Conservation (phyloP, 2,113 vertebrate species). For the Macheiramphus alcinus region DNA sequence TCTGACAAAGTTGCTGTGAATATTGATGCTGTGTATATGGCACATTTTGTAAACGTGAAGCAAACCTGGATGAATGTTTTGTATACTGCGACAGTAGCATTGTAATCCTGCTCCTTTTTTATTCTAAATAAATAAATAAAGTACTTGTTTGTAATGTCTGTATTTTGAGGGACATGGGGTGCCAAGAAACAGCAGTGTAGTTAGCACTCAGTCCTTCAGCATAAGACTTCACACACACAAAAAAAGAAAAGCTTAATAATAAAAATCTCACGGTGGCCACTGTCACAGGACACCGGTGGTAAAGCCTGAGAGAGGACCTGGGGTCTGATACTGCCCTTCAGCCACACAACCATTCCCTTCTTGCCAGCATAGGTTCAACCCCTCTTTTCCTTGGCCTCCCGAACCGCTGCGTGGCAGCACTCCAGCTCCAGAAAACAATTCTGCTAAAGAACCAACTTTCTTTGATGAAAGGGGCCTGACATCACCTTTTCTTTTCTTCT, state of each 20-base stretch:
- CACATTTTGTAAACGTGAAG: neutral
- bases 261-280: neutral
- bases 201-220: neutral
- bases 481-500: neutral
- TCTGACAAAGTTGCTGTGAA: neutral
- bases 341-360: neutral
- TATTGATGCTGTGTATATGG: neutral
- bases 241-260: neutral
- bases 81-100: neutral
- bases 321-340: neutral
- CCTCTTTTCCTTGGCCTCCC: neutral
- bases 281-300: neutral
- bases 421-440: neutral
- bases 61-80: conserved; percentile 11
- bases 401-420: rapidly evolving
- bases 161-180: neutral
- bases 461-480: neutral
- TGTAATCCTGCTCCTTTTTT: conserved; percentile 42
- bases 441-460: neutral
- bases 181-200: no score
- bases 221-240: neutral
- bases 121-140: conserved; percentile 51
- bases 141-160: neutral
- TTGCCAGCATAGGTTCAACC: neutral
- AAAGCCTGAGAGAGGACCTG: neutral